Evolutionary conservation across 2,888 invertebrate species (phyloP), one percentile per base, ranked within the genome.

Genomic region (Scaptodrosophila latifasciaeformis): DNA sequence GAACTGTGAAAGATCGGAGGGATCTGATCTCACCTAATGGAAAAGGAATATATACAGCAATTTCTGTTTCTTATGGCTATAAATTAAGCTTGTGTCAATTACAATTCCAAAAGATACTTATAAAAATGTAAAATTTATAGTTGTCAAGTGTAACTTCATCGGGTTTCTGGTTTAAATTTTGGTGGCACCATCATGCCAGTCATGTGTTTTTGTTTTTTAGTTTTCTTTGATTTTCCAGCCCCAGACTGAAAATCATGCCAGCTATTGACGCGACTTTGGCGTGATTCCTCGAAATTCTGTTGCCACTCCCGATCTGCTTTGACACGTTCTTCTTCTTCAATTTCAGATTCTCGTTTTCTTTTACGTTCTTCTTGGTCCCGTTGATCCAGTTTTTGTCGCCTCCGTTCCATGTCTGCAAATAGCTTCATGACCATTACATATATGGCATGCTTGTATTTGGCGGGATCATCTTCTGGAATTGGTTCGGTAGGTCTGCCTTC

Each of bases 341-440:
- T 92, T 88, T 97, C 97, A 13, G 94, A 92, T 86, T 98, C 97
- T 6, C 97, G 89, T 87, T 97, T 96, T 40, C 98, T 88, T 85
- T 97, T 97, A 49, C 97, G 90, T 78, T 97, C 97, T 84, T 97
- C 97, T 87, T 94, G 93, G 76, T 96, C 96, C 40, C 97, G 89
- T 10, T 92, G 92, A 76, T 96, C 96, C 43, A 96, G 88, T 82
- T 95, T 93, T 77, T 96, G 92, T 42, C 93, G 89, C 87, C 96
- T 94, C 47, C 97, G 90, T 82, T 98, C 97, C 92, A 97, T 93
- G 83, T 99, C 99, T 45, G 99, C 99, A 85, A 92, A 92, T 59
- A 97, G 90, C 88, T 99, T 98, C 95, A 97, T 98, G 9, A 97
- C 98, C 92, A 98, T 94, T n/a, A 98, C 97, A 88, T 97, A 97